A percentile compares a stretch with the other conserved stretches of the same genome.
Conservation (phyloP, 64 coral and sea anemone genomes). For the Actinia tenebrosa region DNA sequence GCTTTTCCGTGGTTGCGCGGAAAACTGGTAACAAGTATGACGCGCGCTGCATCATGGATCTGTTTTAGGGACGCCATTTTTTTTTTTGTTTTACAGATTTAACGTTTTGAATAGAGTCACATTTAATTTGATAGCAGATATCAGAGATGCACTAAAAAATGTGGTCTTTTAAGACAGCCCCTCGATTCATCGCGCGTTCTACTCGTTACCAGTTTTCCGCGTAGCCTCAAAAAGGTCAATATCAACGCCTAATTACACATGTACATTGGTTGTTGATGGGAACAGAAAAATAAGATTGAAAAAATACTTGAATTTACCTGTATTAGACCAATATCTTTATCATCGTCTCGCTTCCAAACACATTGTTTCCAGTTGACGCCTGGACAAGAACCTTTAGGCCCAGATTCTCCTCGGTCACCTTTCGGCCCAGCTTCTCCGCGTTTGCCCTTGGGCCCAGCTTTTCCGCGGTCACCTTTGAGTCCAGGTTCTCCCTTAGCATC, state of each 20-base stretch:
- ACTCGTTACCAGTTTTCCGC: too few relatives aligned
- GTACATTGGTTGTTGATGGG: not conserved
- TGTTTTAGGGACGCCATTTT: too few relatives aligned
- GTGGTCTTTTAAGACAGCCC: too few relatives aligned
- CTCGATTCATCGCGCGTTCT: too few relatives aligned
- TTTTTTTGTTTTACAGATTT: too few relatives aligned
- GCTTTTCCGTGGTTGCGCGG: not conserved
- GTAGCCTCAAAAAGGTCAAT: not conserved
- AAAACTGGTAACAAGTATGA: too few relatives aligned
- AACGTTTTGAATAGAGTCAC: too few relatives aligned
- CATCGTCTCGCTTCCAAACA: constrained; percentile 23
- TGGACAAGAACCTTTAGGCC: not conserved
- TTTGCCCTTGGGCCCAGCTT: not conserved
- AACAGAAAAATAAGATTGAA: not conserved
- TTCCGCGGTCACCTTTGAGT: not conserved
- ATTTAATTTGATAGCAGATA: too few relatives aligned
- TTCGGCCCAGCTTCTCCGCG: not conserved
- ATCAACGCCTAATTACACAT: not conserved
- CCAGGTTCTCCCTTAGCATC: not conserved
- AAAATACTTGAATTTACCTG: not conserved
- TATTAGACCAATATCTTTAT: constrained; percentile 20
- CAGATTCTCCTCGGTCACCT: constrained; percentile 1
- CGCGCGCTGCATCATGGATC: too few relatives aligned
- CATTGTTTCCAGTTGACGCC: constrained; percentile 40
- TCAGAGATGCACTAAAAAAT: too few relatives aligned